phyloP scores from a whole-genome alignment of 2,888 invertebrate genomes.

The Temnothorax unifasciatus region DNA sequence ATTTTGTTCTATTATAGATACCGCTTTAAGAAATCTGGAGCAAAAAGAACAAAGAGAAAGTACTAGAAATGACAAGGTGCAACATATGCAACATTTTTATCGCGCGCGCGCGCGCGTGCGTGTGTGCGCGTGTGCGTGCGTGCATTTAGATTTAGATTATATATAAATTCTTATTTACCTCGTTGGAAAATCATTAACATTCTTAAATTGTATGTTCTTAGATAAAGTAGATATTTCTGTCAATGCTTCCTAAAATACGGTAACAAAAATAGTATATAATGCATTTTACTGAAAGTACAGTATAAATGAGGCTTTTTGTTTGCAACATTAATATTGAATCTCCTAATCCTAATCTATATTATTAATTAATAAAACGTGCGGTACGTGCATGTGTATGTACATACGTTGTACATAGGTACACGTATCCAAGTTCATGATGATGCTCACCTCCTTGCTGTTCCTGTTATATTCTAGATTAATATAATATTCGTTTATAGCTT shows the following conservation, averaged over 20 bases:
- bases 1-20: conserved; percentile 6
- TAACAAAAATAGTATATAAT: background rate
- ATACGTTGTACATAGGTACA: background rate
- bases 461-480: background rate
- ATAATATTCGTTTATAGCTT: background rate
- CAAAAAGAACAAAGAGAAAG: background rate
- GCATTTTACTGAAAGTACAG: background rate
- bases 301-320: background rate
- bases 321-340: background rate
- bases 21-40: background rate
- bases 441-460: background rate
- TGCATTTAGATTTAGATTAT: background rate
- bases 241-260: background rate
- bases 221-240: background rate
- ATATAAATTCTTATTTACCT: conserved; percentile 3
- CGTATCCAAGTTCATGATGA: background rate
- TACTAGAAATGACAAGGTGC: background rate
- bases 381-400: no score
- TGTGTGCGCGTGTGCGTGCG: no score
- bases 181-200: background rate
- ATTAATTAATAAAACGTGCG: background rate
- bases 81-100: background rate
- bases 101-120: fast-evolving
- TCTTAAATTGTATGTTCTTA: background rate
- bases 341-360: background rate